These are phyloP conservation scores for Artibeus jamaicensis DNA, from an alignment of 2,797 vertebrate species.

Conservation along the genomic window DNA sequence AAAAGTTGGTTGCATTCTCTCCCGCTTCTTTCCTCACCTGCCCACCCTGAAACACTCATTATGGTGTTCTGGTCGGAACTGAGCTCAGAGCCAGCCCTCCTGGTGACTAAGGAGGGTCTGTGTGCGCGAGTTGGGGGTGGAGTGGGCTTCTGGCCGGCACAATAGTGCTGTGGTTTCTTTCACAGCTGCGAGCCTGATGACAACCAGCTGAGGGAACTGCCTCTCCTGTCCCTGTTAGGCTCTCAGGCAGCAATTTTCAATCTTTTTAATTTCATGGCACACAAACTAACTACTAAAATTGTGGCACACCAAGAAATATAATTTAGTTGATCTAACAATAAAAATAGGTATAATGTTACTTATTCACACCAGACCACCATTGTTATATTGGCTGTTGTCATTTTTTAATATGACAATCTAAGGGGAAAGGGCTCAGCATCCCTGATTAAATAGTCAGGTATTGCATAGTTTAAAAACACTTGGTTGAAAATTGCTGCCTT, in stretches of 20 bases:
- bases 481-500: background rate
- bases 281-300: too few relatives aligned
- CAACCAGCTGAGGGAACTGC: background rate
- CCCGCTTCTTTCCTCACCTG: slow-evolving; percentile 70
- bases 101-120: slow-evolving; percentile 3
- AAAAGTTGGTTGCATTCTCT: slow-evolving; percentile 84
- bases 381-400: too few relatives aligned
- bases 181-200: background rate
- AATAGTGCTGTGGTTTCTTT: slow-evolving; percentile 64
- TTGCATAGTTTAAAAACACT: too few relatives aligned
- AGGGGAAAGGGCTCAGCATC: too few relatives aligned
- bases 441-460: too few relatives aligned
- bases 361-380: too few relatives aligned
- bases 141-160: slow-evolving; percentile 65
- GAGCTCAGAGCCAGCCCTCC: slow-evolving; percentile 79
- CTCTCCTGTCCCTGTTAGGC: background rate
- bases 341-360: background rate
- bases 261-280: background rate
- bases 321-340: background rate
- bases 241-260: background rate
- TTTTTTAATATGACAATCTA: too few relatives aligned
- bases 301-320: background rate
- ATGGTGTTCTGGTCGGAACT: slow-evolving; percentile 90
- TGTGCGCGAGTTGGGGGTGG: background rate
- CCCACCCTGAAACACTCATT: slow-evolving; percentile 84